Base-by-base conservation (phyloP, 2,888 invertebrate genomes). In the Octonoba sinensis region DNA sequence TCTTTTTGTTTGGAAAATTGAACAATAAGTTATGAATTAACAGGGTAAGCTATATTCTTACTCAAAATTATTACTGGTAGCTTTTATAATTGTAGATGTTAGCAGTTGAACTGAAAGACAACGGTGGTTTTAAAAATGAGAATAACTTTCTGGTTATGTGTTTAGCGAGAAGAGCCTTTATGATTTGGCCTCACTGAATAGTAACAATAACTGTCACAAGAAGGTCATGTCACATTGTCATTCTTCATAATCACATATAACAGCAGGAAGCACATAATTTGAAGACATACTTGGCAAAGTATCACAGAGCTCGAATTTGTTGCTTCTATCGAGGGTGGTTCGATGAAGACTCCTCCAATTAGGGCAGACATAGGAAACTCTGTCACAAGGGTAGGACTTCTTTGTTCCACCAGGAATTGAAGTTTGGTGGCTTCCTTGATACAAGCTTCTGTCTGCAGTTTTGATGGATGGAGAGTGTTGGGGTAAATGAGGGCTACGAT, bases 401-500 rank as follows among this genome's bases (percentile, higher is more conserved):
- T 84, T 54, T 87, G 86, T 76, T 86, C 84, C 44, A 89, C 87
- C 46, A 88, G 85, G 54, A 87, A 86, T 46, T 87, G 86, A 24
- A 89, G 79, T 73, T 87, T 86, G 78, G 87, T 86, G 3, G 88
- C 87, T 83, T 88, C 89, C 54, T 86, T 86, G 47, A 86, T 86
- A 84, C 89, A 89, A 0, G 88, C 88, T 81, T 87, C 85, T 20
- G 81, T 66, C 66, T 84, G 84, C 11, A 85, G 60, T 4, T 65
- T 71, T 3, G 87, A 87, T 0, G 89, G 88, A 6, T 82, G 24
- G 20, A 72, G 67, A 0, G 85, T 85, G 11, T 87, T 85, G 3
- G 89, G 87, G 27, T 85, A 84, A 12, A 89, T 86, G 1, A 88
- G 79, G 6, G 88, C 83, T 11, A 89, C 86, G 6, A 89, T 84